Evolutionary conservation across 2,888 invertebrate species (phyloP).

Genomic region (Tipula vernalis): DNA sequence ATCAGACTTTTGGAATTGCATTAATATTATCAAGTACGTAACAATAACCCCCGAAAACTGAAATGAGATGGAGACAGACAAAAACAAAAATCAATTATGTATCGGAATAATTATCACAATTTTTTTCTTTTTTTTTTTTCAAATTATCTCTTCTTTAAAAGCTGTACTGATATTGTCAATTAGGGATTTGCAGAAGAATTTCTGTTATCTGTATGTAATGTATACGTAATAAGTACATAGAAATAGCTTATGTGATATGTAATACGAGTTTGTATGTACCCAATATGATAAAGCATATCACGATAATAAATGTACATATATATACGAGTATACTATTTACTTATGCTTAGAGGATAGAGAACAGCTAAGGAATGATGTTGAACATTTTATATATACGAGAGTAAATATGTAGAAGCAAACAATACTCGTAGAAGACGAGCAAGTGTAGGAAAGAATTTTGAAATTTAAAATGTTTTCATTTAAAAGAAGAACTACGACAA

Average conservation of each 20-base stretch:
- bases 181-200: neutral
- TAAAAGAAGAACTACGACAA: neutral
- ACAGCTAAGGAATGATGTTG: neutral
- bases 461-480: neutral
- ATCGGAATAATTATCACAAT: neutral
- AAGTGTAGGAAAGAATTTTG: neutral
- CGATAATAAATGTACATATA: neutral
- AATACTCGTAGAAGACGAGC: neutral
- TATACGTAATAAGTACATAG: neutral
- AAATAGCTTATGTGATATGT: neutral
- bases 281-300: neutral
- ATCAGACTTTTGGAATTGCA: constrained; percentile 41
- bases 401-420: neutral
- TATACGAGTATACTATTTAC: neutral
- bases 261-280: no score
- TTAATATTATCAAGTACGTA: constrained; percentile 42
- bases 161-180: neutral
- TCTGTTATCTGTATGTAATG: neutral
- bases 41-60: constrained; percentile 41
- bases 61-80: constrained; percentile 16
- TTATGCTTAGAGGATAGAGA: neutral
- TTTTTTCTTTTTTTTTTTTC: neutral
- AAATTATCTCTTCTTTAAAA: neutral
- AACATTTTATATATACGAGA: neutral
- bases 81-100: constrained; percentile 12